Conservation (phyloP, 2,797 vertebrate genomes). For the Lepilemur ruficaudatus region DNA sequence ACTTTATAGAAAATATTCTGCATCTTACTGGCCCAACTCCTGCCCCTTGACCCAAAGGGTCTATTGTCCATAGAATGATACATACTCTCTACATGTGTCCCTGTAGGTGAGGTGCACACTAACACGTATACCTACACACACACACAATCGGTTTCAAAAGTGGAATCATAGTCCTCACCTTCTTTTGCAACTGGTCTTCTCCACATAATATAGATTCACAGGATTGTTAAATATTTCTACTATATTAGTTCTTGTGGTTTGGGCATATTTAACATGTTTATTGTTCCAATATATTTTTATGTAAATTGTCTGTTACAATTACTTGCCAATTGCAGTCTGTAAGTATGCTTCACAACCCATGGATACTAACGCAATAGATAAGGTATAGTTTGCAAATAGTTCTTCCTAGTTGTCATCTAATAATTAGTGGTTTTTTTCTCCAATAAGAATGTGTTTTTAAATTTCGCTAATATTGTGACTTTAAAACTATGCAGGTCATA, state of each 20-base stretch:
- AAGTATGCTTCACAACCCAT: not conserved
- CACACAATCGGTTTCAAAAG: not conserved
- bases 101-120: not conserved
- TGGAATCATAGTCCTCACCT: not conserved
- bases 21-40: not conserved
- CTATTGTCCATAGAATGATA: not conserved
- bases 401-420: not conserved
- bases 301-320: not conserved
- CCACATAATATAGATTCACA: not conserved
- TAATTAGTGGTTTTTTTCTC: not conserved
- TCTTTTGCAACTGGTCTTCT: not conserved
- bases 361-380: not conserved
- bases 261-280: not conserved
- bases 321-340: not conserved
- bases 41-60: not conserved
- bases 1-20: not conserved
- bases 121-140: not conserved
- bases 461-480: not conserved
- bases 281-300: not conserved
- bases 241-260: not conserved
- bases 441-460: not conserved
- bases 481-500: not conserved
- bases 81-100: not conserved
- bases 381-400: not conserved
- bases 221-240: not conserved